A percentile compares a stretch with the other conserved stretches of the same genome.
These are phyloP conservation scores for Triplophysa tibetana DNA, from an alignment of 2,113 vertebrate species.

Conservation along the genomic window DNA sequence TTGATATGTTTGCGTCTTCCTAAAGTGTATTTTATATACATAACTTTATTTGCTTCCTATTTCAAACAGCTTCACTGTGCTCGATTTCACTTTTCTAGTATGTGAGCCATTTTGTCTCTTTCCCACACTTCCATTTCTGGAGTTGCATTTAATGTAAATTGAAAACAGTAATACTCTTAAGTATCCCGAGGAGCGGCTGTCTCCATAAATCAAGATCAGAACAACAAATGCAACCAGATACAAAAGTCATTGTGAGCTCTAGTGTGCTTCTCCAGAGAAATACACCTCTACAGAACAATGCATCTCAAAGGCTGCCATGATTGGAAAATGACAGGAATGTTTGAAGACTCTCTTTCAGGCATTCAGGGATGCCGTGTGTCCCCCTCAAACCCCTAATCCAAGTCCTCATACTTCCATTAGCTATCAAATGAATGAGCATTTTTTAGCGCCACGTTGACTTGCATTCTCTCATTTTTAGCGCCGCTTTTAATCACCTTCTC, in stretches of 20 bases:
- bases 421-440: slow-evolving; percentile 18
- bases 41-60: too few species aligned
- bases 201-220: slow-evolving; percentile 58
- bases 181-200: slow-evolving; percentile 46
- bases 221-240: slow-evolving; percentile 51
- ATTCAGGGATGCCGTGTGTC: slow-evolving; percentile 29
- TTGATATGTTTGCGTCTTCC: too few species aligned
- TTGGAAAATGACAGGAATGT: slow-evolving; percentile 53
- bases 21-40: too few species aligned
- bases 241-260: slow-evolving; percentile 56
- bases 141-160: slow-evolving; percentile 49
- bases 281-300: slow-evolving; percentile 21
- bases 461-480: slow-evolving; percentile 24
- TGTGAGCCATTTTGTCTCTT: slow-evolving; percentile 45
- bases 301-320: slow-evolving; percentile 45
- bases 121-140: slow-evolving; percentile 50
- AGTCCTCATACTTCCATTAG: slow-evolving; percentile 17
- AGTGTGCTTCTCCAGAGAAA: slow-evolving; percentile 9
- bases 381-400: slow-evolving; percentile 41
- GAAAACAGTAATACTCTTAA: slow-evolving; percentile 58
- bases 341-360: slow-evolving; percentile 49
- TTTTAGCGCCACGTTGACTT: slow-evolving; percentile 5
- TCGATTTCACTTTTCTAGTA: too few species aligned
- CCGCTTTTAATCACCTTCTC: slow-evolving; percentile 17
- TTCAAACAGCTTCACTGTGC: too few species aligned